These are phyloP conservation scores for Stichodactyla helianthus DNA, from an alignment of 64 coral and sea anemone species.

Conservation along the genomic window DNA sequence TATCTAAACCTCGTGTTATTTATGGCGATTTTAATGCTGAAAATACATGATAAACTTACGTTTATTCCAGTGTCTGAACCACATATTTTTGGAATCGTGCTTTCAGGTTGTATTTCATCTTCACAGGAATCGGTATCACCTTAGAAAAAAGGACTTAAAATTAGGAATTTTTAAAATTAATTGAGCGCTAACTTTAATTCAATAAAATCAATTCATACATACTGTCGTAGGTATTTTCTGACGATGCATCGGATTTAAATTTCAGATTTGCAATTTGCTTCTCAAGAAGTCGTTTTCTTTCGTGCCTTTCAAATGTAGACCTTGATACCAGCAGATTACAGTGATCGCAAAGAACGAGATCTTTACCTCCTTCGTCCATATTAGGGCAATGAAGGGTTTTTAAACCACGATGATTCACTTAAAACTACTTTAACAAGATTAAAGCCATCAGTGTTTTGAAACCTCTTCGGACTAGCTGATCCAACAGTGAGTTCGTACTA, in stretches of 20 bases:
- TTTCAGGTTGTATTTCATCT: constrained; percentile 7
- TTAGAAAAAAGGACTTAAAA: background rate
- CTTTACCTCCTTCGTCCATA: background rate
- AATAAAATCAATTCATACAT: background rate
- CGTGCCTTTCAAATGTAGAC: constrained; percentile 4
- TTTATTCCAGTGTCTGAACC: constrained; percentile 1
- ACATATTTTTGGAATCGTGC: background rate
- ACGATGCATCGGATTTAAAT: background rate
- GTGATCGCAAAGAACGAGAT: background rate
- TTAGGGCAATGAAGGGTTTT: no score
- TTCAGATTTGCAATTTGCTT: background rate
- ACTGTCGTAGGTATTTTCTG: background rate
- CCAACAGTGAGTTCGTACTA: no score
- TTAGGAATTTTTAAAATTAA: background rate
- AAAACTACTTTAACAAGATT: no score
- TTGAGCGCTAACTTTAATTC: background rate
- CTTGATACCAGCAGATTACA: background rate
- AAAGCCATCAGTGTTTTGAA: no score
- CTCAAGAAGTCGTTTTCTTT: constrained; percentile 1
- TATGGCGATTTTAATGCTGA: no score
- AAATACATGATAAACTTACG: constrained; percentile 1
- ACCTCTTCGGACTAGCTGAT: no score
- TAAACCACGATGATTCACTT: no score
- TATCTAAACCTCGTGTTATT: background rate
- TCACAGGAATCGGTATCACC: constrained; percentile 6